Base-by-base conservation (phyloP, 2,888 invertebrate species). In the Creontiades dilutus region DNA sequence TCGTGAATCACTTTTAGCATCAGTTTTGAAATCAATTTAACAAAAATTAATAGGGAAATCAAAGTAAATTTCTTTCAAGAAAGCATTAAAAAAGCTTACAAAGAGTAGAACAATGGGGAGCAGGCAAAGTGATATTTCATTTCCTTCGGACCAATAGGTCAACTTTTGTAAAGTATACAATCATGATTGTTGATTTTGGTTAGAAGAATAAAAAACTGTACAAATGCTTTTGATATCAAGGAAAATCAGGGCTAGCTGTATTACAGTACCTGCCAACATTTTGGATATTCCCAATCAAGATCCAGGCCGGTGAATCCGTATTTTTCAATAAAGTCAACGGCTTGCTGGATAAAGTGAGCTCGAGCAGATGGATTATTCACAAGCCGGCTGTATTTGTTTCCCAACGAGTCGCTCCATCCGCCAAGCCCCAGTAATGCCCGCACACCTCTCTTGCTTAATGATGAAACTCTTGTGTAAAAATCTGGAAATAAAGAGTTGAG, bases 211-310 rank as follows among this genome's bases (percentile, higher is more conserved):
- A 37, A 37, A 37, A 2, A 7, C 37, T 37, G 37, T 2, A 37
- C 2, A 2, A 37, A 37, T 37, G 37, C 7, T 4, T 37, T 37
- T 37, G 37, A 37, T 37, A 4, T 37, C 7, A 7, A 37, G 2
- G 37, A 37, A 37, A n/a, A n/a, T n/a, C n/a, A n/a, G n/a, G n/a
- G 37, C 37, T 37, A 2, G 37, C 2, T 37, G 37, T 2, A 37
- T 68, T 23, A 68, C n/a, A 57, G 91, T 92, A 95, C 96, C 95
- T 97, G 97, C 97, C 97, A 97, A 92, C 97, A 97, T 93, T 96
- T 96, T 0, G 98, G 98, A 93, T 98, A 98, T 93, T 98, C 98
- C 98, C 98, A 98, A 93, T 98, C 98, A 81, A 98, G 94, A 93
- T 98, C 98, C n/a, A 98, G 94, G n/a, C 98, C 98, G 92, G 98